These are phyloP conservation scores for Imbricaverruca yamaguchii DNA, from an alignment of 2,888 invertebrate genomes.

Conservation along the genomic window DNA sequence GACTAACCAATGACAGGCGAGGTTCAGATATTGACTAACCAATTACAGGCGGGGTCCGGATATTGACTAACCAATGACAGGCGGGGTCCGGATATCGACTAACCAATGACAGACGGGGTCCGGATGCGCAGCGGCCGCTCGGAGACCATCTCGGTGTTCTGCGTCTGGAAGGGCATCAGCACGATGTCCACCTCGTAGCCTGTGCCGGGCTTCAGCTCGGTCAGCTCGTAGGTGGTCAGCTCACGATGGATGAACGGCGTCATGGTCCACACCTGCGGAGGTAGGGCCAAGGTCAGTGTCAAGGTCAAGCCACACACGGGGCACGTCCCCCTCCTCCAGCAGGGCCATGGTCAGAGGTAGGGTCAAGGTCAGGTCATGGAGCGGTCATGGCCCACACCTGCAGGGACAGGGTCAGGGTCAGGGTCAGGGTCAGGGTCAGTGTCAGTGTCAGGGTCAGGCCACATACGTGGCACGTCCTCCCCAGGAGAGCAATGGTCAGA, in stretches of 20 bases:
- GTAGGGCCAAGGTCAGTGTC: conserved; percentile 38
- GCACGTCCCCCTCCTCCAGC: too few species aligned
- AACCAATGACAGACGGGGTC: conserved; percentile 59
- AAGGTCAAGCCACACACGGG: too few species aligned
- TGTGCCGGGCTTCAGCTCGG: conserved; percentile 66
- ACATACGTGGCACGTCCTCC: too few species aligned
- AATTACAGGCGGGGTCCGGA: conserved; percentile 46
- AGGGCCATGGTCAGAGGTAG: too few species aligned
- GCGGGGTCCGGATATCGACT: too few species aligned
- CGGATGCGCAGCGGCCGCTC: conserved; percentile 60
- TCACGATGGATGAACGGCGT: conserved; percentile 77
- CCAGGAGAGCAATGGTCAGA: too few species aligned
- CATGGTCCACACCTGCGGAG: conserved; percentile 59
- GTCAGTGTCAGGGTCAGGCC: too few species aligned
- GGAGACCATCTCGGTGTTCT: conserved; percentile 68
- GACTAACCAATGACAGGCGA: not conserved
- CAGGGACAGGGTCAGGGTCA: conserved; percentile 40
- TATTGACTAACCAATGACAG: not conserved
- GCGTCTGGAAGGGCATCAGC: conserved; percentile 67
- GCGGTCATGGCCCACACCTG: conserved; percentile 72
- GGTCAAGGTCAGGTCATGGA: too few species aligned
- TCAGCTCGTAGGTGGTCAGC: conserved; percentile 65
- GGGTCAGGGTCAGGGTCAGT: too few species aligned
- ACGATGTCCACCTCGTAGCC: conserved; percentile 75
- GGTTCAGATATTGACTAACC: conserved; percentile 39